Conservation (phyloP, 2,113 vertebrate species). For the Alexandromys fortis region DNA sequence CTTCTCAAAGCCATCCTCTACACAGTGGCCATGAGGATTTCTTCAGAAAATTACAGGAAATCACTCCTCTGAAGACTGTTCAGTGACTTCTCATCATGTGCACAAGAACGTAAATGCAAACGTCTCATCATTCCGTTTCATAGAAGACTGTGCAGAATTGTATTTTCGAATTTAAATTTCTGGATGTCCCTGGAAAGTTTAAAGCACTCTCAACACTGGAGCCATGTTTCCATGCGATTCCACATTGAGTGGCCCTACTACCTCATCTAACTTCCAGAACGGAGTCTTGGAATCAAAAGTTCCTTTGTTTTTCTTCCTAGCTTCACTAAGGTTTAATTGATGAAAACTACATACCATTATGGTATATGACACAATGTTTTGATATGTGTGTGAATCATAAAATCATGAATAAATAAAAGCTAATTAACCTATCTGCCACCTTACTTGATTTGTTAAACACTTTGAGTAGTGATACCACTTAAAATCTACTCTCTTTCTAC, state of each 20-base stretch:
- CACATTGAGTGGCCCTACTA: neutral
- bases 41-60: neutral
- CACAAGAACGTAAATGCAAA: neutral
- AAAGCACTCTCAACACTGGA: neutral
- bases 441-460: neutral
- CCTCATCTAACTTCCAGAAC: neutral
- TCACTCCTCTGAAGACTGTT: neutral
- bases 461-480: neutral
- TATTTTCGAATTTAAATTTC: neutral
- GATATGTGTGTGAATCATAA: neutral
- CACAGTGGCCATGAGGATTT: neutral
- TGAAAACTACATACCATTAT: neutral
- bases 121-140: neutral
- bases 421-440: neutral
- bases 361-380: neutral
- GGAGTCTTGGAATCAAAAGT: neutral
- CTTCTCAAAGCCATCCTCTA: neutral
- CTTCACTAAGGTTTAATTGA: neutral
- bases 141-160: neutral
- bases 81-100: neutral
- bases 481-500: neutral
- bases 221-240: neutral
- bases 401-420: neutral
- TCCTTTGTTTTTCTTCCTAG: neutral
- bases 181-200: constrained; percentile 7